These are phyloP conservation scores for Anarhynchus alexandrinus DNA, from an alignment of 2,113 vertebrate species.

Conservation along the genomic window DNA sequence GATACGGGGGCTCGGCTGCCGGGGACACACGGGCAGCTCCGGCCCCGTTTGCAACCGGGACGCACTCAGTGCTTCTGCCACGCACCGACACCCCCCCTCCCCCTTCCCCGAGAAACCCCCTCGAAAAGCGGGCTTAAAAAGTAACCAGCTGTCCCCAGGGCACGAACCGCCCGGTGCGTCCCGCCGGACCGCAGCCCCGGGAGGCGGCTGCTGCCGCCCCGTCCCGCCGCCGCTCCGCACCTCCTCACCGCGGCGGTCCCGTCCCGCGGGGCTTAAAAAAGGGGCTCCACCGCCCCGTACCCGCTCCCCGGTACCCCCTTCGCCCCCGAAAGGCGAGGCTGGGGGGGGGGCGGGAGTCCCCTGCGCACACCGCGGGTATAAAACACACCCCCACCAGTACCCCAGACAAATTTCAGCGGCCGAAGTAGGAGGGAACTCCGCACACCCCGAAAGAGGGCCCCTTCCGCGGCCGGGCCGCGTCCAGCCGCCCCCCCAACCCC, in stretches of 20 bases:
- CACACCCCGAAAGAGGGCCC: not conserved
- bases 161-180: not conserved
- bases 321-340: too few relatives aligned
- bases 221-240: not conserved
- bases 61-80: not conserved
- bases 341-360: fast-evolving
- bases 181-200: not conserved
- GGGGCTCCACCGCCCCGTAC: not conserved
- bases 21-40: too few relatives aligned
- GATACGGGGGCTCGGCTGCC: not conserved
- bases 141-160: not conserved
- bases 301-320: not conserved
- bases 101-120: not conserved
- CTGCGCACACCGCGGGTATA: fast-evolving
- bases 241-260: not conserved
- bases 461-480: not conserved
- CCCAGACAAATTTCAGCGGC: not conserved
- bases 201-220: not conserved
- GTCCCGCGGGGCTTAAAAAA: too few relatives aligned
- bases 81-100: not conserved
- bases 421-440: not conserved
- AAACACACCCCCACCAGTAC: not conserved
- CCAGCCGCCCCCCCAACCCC: not conserved
- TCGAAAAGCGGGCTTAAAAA: fast-evolving
- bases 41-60: not conserved